A percentile compares a stretch with the other conserved stretches of the same genome.
These are phyloP conservation scores for Geococcyx californianus DNA, from an alignment of 2,113 vertebrate genomes.

Conservation along the genomic window DNA sequence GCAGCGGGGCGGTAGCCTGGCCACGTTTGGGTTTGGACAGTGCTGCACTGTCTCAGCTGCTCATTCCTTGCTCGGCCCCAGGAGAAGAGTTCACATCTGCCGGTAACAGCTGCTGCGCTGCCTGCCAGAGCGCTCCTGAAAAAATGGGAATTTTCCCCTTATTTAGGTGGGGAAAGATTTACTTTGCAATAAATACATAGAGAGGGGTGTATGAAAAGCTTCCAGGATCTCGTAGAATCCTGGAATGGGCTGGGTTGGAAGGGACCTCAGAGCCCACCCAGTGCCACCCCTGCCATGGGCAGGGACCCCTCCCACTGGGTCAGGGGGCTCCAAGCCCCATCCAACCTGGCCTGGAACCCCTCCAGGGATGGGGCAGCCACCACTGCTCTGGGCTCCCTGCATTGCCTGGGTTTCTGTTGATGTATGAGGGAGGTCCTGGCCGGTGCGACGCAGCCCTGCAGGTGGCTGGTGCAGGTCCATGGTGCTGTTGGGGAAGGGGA, in stretches of 20 bases:
- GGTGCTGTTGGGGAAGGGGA: not conserved
- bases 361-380: too few relatives aligned
- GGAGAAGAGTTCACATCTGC: not conserved
- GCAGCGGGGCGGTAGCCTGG: not conserved
- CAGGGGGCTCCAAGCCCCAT: too few relatives aligned
- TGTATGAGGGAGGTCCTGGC: not conserved
- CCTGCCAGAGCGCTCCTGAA: not conserved
- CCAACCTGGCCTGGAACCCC: too few relatives aligned
- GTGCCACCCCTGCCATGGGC: too few relatives aligned
- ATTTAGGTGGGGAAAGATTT: not conserved
- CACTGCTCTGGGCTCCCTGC: too few relatives aligned
- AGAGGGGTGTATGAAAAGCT: not conserved
- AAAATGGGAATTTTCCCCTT: not conserved
- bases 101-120: not conserved
- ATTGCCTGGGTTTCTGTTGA: not conserved
- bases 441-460: rapidly evolving
- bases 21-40: not conserved
- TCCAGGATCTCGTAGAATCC: not conserved
- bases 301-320: too few relatives aligned
- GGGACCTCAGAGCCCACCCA: too few relatives aligned
- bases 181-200: not conserved
- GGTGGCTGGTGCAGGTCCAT: not conserved
- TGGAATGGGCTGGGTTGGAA: too few relatives aligned
- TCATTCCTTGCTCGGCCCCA: slow-evolving; percentile 23
- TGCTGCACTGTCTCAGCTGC: slow-evolving; percentile 29